These are phyloP conservation scores for Onychomys leucogaster DNA, from an alignment of 2,797 vertebrate genomes.

Conservation along the genomic window DNA sequence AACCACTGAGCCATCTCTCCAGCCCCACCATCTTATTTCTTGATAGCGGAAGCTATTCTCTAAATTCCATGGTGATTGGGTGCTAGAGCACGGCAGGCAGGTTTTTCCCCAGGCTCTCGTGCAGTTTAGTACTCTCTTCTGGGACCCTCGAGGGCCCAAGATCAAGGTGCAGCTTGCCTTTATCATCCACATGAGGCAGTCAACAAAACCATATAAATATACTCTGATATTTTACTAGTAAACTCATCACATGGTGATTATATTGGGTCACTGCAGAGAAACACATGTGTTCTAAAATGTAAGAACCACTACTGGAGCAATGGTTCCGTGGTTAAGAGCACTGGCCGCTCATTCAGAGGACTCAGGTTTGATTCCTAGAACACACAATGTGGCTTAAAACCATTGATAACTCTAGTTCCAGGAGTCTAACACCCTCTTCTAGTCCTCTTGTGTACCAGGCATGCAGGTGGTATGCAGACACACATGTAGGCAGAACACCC, in stretches of 20 bases:
- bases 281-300: not conserved
- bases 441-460: not conserved
- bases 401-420: not conserved
- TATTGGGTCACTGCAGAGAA: not conserved
- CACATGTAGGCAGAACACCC: not conserved
- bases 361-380: not conserved
- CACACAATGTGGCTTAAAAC: not conserved
- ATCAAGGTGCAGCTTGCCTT: not conserved
- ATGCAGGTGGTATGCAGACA: not conserved
- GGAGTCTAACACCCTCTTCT: not conserved
- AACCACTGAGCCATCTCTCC: not conserved
- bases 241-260: not conserved
- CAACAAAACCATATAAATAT: not conserved
- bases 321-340: not conserved
- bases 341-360: not conserved
- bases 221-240: not conserved
- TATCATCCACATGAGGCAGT: not conserved
- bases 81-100: not conserved
- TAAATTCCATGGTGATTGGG: not conserved
- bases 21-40: not conserved
- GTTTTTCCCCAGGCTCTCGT: not conserved
- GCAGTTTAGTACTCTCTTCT: not conserved
- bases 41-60: not conserved
- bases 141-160: not conserved
- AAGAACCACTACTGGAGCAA: not conserved